Conservation (phyloP, 2,113 vertebrate genomes). For the Sardina pilchardus region DNA sequence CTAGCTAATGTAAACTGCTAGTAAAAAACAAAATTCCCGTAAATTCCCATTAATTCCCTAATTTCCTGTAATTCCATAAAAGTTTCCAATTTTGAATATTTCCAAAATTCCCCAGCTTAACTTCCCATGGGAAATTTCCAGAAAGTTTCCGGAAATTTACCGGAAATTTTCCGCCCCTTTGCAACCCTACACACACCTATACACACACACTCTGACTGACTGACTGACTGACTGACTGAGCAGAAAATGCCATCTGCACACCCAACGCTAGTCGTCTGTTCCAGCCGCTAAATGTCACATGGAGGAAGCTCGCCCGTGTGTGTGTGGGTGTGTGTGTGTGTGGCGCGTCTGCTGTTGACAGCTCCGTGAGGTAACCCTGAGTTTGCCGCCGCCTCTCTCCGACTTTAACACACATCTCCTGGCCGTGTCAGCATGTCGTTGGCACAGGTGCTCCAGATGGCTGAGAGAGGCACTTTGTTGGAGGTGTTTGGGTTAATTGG, state of each 20-base stretch:
- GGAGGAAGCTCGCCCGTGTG: not conserved
- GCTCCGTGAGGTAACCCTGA: not conserved
- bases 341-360: not conserved
- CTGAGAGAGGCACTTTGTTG: not conserved
- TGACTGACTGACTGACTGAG: not conserved
- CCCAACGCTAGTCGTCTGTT: not conserved
- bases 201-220: not conserved
- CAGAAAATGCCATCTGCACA: not conserved
- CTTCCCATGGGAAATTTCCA: too few relatives aligned
- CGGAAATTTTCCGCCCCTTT: too few relatives aligned
- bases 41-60: too few relatives aligned
- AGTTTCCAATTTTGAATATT: too few relatives aligned
- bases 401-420: not conserved
- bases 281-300: not conserved
- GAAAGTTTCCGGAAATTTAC: too few relatives aligned
- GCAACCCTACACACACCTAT: too few relatives aligned
- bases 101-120: too few relatives aligned
- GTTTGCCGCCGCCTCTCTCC: not conserved
- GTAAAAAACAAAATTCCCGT: too few relatives aligned
- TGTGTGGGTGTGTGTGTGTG: not conserved
- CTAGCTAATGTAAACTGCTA: too few relatives aligned
- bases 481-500: not conserved
- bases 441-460: not conserved
- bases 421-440: not conserved
- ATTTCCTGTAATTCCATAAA: too few relatives aligned